Evolutionary conservation across 2,888 invertebrate genomes (phyloP).

Genomic region (Poecilus cupreus): DNA sequence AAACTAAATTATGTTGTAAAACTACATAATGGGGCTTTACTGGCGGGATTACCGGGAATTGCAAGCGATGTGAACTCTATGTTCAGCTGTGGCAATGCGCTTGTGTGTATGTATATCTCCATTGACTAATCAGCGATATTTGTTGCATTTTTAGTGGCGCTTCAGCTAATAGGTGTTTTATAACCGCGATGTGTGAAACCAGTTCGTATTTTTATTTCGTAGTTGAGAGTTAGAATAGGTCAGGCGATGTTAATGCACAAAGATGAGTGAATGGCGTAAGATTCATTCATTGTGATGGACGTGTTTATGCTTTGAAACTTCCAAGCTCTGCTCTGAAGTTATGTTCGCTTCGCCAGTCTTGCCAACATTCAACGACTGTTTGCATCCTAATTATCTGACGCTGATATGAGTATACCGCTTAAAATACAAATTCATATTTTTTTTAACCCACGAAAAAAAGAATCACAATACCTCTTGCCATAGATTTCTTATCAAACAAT

Average conservation of each 20-base stretch:
- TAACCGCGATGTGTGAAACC: too few relatives aligned
- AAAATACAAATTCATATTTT: too few relatives aligned
- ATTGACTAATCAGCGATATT: conserved; percentile 10
- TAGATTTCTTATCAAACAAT: too few relatives aligned
- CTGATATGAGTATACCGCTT: too few relatives aligned
- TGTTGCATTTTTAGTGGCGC: conserved; percentile 14
- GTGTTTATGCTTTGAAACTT: conserved; percentile 48
- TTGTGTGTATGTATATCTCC: background rate
- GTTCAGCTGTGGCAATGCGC: background rate
- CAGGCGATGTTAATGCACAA: background rate
- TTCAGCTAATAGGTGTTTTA: too few relatives aligned
- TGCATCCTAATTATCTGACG: conserved; percentile 22
- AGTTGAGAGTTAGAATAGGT: background rate
- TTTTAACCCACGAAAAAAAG: too few relatives aligned
- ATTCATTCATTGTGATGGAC: conserved; percentile 40
- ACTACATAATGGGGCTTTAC: conserved; percentile 55
- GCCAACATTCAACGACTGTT: conserved; percentile 6
- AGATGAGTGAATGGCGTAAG: conserved; percentile 42
- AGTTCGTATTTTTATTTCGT: too few relatives aligned
- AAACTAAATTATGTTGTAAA: conserved; percentile 56
- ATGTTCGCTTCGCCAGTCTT: conserved; percentile 34
- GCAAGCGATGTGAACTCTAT: background rate
- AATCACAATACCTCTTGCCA: too few relatives aligned
- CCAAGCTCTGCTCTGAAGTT: background rate
- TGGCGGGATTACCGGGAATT: conserved; percentile 38